These are phyloP conservation scores for Drosophila mayri DNA, from an alignment of 1,140 invertebrate genomes.

Conservation along the genomic window DNA sequence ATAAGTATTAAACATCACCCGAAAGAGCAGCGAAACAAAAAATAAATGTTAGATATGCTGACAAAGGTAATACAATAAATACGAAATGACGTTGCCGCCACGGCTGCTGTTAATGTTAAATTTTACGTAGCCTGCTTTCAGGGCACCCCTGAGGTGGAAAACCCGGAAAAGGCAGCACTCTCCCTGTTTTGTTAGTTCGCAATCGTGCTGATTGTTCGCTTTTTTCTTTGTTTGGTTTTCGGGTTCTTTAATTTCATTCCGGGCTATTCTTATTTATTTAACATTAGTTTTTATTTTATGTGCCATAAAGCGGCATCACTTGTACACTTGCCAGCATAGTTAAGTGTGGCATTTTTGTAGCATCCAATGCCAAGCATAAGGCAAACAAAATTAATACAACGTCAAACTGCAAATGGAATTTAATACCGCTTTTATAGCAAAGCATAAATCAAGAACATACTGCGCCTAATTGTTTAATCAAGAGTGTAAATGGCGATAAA, in stretches of 20 bases:
- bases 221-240: not conserved
- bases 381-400: slow-evolving; percentile 35
- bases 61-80: slow-evolving; percentile 82
- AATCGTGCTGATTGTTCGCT: slow-evolving; percentile 42
- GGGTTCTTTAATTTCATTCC: slow-evolving; percentile 66
- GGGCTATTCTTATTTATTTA: slow-evolving; percentile 76
- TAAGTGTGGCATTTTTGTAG: not conserved
- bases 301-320: slow-evolving; percentile 48
- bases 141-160: slow-evolving; percentile 37
- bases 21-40: slow-evolving; percentile 57
- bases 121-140: slow-evolving; percentile 71
- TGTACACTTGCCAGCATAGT: slow-evolving; percentile 12
- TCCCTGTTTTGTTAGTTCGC: slow-evolving; percentile 33
- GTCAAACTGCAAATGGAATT: slow-evolving; percentile 20
- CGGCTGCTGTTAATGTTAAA: slow-evolving; percentile 68
- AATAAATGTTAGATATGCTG: slow-evolving; percentile 81
- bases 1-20: slow-evolving; percentile 77
- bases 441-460: slow-evolving; percentile 39
- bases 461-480: slow-evolving; percentile 45
- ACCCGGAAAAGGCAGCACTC: not conserved
- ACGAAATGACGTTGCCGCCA: slow-evolving; percentile 68
- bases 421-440: slow-evolving; percentile 10
- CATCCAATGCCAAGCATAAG: slow-evolving; percentile 3
- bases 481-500: slow-evolving; percentile 42
- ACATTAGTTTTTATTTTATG: slow-evolving; percentile 78